Conservation (phyloP, 2,888 invertebrate species). For the Dendrolimus houi region DNA sequence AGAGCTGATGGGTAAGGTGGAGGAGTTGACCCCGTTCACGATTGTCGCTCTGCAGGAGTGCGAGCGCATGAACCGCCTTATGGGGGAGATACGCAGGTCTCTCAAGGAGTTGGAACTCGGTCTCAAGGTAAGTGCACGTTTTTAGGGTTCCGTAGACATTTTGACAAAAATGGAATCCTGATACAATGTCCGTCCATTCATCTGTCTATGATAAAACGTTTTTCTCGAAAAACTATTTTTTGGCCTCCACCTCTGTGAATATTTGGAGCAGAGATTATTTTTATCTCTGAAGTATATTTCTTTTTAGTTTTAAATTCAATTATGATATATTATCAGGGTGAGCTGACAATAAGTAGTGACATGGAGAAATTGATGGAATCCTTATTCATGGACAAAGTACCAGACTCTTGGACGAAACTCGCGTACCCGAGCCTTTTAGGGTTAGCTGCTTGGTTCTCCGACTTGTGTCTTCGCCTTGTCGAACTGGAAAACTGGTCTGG, state of each 20-base stretch:
- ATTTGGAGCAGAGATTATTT: no score
- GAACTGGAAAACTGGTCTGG: slow-evolving; percentile 92
- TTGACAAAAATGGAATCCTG: no score
- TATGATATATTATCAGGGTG: slow-evolving; percentile 77
- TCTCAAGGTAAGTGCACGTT: slow-evolving; percentile 78
- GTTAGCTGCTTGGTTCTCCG: slow-evolving; percentile 91
- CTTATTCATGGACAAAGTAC: slow-evolving; percentile 93
- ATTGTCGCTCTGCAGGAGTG: slow-evolving; percentile 96
- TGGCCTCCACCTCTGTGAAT: no score
- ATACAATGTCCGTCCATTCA: no score
- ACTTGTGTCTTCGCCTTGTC: slow-evolving; percentile 85
- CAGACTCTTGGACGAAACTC: slow-evolving; percentile 87
- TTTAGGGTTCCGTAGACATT: no score
- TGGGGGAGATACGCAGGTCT: slow-evolving; percentile 87
- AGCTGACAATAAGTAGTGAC: slow-evolving; percentile 92
- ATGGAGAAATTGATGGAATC: slow-evolving; percentile 93
- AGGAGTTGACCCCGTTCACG: slow-evolving; percentile 93
- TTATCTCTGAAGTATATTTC: no score
- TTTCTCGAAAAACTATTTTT: no score
- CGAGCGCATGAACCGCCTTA: slow-evolving; percentile 94
- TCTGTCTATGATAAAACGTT: no score
- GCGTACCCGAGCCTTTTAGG: slow-evolving; percentile 93
- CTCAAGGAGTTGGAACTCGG: slow-evolving; percentile 91
- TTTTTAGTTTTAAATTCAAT: neutral
- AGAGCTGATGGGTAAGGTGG: slow-evolving; percentile 90